Percentiles rank a stretch among this genome's conserved stretches.
These are phyloP conservation scores for Panurus biarmicus DNA, from an alignment of 2,113 vertebrate genomes.

Conservation along the genomic window DNA sequence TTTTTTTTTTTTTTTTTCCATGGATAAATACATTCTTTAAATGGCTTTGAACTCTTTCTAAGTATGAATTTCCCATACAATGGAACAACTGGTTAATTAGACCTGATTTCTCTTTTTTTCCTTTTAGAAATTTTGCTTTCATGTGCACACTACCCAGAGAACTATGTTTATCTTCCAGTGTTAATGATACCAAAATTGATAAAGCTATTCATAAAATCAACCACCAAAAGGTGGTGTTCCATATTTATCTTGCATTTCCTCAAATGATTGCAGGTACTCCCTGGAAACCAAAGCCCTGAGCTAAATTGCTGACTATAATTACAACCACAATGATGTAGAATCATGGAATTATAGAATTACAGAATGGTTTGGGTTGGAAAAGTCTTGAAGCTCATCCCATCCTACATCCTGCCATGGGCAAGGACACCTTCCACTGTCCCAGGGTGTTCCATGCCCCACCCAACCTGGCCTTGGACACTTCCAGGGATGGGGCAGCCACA, in stretches of 20 bases:
- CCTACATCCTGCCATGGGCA: background rate
- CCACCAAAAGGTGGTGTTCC: background rate
- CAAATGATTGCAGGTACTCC: accelerated
- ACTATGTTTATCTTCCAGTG: background rate
- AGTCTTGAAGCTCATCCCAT: background rate
- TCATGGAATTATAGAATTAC: background rate
- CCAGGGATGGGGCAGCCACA: background rate
- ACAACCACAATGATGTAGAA: background rate
- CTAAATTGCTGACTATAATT: background rate
- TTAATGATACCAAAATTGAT: background rate
- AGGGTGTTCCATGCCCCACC: background rate
- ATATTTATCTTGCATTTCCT: background rate
- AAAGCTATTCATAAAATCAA: background rate
- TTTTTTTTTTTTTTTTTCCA: too few relatives aligned
- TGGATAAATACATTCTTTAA: background rate
- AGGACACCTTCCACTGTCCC: background rate
- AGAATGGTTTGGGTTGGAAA: background rate
- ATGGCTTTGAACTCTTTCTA: background rate
- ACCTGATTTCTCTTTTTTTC: background rate
- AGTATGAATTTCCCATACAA: background rate
- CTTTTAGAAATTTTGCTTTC: background rate
- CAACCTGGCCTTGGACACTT: background rate
- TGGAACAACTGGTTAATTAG: background rate
- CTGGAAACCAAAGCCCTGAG: background rate
- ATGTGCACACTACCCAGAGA: background rate